Conservation (phyloP, 1,140 invertebrate genomes). For the Parasteatoda tepidariorum region DNA sequence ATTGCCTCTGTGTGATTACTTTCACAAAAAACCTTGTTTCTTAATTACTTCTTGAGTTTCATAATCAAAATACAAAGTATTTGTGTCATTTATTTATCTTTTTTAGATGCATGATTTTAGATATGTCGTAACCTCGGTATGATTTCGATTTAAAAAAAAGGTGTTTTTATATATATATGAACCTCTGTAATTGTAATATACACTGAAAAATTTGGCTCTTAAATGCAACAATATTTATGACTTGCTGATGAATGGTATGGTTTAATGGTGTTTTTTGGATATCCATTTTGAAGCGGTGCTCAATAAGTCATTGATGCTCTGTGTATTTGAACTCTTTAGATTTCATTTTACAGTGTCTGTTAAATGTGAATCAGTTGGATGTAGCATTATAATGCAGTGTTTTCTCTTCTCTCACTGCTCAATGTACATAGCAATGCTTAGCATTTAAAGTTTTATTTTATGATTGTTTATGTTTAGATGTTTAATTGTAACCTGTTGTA, state of each 20-base stretch:
- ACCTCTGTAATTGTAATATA: too few relatives aligned
- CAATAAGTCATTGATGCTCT: not conserved
- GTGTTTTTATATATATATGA: too few relatives aligned
- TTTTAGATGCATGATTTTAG: too few relatives aligned
- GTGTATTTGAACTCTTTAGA: not conserved
- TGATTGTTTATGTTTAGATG: constrained; percentile 1
- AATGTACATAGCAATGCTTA: constrained; percentile 45
- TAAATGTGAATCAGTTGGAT: not conserved
- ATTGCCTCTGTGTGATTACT: not conserved
- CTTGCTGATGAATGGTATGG: not conserved
- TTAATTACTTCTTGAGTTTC: too few relatives aligned
- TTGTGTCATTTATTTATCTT: too few relatives aligned
- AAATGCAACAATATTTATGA: too few relatives aligned
- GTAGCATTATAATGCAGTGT: constrained; percentile 25
- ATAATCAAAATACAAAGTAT: too few relatives aligned
- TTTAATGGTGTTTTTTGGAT: not conserved
- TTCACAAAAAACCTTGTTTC: too few relatives aligned
- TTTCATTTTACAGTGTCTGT: constrained; percentile 6
- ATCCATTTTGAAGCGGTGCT: not conserved
- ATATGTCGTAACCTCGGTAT: too few relatives aligned
- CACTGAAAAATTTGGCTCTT: too few relatives aligned
- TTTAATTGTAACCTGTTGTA: constrained; percentile 46
- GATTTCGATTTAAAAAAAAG: too few relatives aligned
- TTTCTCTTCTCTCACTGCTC: constrained; percentile 27
- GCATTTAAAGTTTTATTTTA: constrained; percentile 23